Base-by-base conservation (phyloP, 2,113 vertebrate species). In the Riparia riparia region DNA sequence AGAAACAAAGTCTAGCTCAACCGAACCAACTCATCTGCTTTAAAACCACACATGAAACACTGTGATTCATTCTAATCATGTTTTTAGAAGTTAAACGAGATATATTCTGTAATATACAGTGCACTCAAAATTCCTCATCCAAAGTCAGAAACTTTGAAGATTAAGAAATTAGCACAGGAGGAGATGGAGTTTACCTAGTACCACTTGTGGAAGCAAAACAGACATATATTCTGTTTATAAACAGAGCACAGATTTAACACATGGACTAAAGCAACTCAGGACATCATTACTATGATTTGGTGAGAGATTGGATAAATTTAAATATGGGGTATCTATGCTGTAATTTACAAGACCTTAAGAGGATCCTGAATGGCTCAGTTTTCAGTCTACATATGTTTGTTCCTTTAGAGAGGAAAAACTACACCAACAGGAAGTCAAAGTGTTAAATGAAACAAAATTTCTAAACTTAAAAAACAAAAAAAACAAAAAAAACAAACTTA, bases 361-460 rank as follows among this genome's bases (percentile, higher is more conserved):
- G 51, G 53, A 70, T 96, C 81, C 56, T 2, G 5, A 82, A 94
- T 51, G 69, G 64, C 82, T 73, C 70, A 56, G n/a, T 82, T 92
- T 94, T 85, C 14, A 70, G 37, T 28, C 24, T 57, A 20, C 0
- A 0, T 49, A 12, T 66, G 41, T 58, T 56, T 94, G n/a, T 82
- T 89, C 31, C 83, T 91, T 89, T 86, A 54, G 82, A 97, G 89
- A 79, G 58, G 58, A 95, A 96, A 85, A 90, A 31, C 57, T 58
- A 26, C n/a, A 86, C 9, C 32, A 37, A 70, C 16, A 47, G 32
- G 80, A 88, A 92, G 37, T 16, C n/a, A 49, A 84, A 92, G 81
- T 68, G 57, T 94, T 96, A 96, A 95, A 76, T 19, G 29, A 29
- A 64, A 54, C 26, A 85, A 54, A 95, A 94, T 92, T 87, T 65